These are phyloP conservation scores for Nothobranchius furzeri DNA, from an alignment of 2,113 vertebrate genomes.

Conservation along the genomic window DNA sequence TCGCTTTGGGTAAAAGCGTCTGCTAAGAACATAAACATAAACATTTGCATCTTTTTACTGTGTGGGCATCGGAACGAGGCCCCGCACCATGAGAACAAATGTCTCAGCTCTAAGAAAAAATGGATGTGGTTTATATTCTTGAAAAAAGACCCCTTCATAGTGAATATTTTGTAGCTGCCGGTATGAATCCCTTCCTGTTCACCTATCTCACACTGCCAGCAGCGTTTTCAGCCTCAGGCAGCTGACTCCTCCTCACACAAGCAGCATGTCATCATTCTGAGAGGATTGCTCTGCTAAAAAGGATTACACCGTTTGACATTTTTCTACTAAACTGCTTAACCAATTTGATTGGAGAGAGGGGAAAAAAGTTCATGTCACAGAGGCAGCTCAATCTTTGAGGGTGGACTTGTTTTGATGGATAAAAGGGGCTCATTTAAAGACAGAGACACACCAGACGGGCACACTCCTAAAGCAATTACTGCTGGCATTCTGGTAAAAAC, in stretches of 20 bases:
- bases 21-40: too few species aligned
- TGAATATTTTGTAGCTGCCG: not conserved
- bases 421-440: conserved; percentile 8
- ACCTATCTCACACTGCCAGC: not conserved
- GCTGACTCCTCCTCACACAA: conserved; percentile 52
- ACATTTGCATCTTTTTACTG: too few species aligned
- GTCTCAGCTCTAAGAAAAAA: too few species aligned
- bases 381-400: conserved; percentile 37
- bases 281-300: conserved; percentile 71
- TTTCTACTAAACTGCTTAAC: conserved; percentile 67
- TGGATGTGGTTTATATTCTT: too few species aligned
- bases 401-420: conserved; percentile 24
- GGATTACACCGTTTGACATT: conserved; percentile 73
- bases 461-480: too few species aligned
- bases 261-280: conserved; percentile 63
- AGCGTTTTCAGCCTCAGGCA: conserved; percentile 8
- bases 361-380: conserved; percentile 11
- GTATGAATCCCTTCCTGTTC: not conserved
- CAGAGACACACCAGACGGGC: not conserved
- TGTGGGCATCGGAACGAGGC: too few species aligned
- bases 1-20: too few species aligned
- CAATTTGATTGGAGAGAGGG: conserved; percentile 52
- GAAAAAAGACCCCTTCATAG: too few species aligned
- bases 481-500: too few species aligned
- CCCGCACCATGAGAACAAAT: too few species aligned